Percentiles rank a stretch among this genome's conserved stretches.
Conservation (phyloP, 2,888 invertebrate genomes). For the Cybosia mesomella region DNA sequence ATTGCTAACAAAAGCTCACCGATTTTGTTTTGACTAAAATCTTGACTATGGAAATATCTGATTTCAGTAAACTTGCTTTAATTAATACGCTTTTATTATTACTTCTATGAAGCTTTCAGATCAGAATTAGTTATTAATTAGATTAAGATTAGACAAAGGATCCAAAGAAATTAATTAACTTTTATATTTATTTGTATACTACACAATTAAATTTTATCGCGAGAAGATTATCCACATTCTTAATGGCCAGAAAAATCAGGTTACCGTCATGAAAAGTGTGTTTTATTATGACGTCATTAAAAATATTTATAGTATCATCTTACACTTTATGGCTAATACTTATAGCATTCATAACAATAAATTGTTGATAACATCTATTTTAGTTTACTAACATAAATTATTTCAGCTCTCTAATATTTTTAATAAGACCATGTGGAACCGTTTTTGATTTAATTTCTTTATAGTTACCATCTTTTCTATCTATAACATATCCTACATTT, state of each 20-base stretch:
- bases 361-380: slow-evolving; percentile 46
- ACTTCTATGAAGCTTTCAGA: slow-evolving; percentile 36
- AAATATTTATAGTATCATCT: slow-evolving; percentile 47
- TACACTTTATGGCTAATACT: slow-evolving; percentile 47
- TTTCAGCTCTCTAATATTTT: slow-evolving; percentile 28
- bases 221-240: neutral
- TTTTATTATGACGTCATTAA: slow-evolving; percentile 28
- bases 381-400: slow-evolving; percentile 32
- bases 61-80: slow-evolving; percentile 77
- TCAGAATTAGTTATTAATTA: too few species aligned
- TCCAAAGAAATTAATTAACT: neutral
- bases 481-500: neutral
- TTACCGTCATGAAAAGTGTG: slow-evolving; percentile 14
- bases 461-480: neutral
- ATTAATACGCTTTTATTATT: slow-evolving; percentile 55
- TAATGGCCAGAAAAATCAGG: slow-evolving; percentile 17
- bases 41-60: slow-evolving; percentile 70
- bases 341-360: slow-evolving; percentile 40
- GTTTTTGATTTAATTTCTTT: neutral
- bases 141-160: too few species aligned
- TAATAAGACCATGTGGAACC: slow-evolving; percentile 22
- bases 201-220: slow-evolving; percentile 15
- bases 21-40: slow-evolving; percentile 86
- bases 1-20: slow-evolving; percentile 81
- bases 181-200: slow-evolving; percentile 24